Percentiles rank a stretch among this genome's conserved stretches.
These are phyloP conservation scores for Lottia scabra DNA, from an alignment of 2,888 invertebrate species.

Conservation along the genomic window DNA sequence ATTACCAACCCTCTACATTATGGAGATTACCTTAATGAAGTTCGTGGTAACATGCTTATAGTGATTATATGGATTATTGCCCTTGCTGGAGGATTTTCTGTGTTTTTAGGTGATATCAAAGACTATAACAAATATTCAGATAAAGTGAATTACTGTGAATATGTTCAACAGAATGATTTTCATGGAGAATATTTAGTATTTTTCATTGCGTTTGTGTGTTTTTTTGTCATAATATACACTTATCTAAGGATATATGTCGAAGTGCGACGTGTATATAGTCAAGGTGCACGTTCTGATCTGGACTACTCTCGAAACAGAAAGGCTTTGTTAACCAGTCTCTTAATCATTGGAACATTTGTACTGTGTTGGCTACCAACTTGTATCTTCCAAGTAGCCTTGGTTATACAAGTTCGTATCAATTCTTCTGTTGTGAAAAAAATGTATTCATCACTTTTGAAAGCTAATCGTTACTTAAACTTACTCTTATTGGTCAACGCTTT, in stretches of 20 bases:
- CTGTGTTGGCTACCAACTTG: conserved; percentile 58
- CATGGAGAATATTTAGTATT: conserved; percentile 55
- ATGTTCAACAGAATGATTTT: conserved; percentile 45
- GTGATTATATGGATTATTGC: conserved; percentile 45
- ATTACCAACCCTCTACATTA: conserved; percentile 51
- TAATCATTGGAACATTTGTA: conserved; percentile 55
- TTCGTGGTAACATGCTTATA: conserved; percentile 40
- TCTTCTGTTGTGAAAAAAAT: conserved; percentile 30
- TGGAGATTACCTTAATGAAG: conserved; percentile 35
- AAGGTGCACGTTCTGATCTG: conserved; percentile 18
- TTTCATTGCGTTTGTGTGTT: conserved; percentile 43
- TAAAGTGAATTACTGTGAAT: conserved; percentile 55
- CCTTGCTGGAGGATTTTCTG: conserved; percentile 43
- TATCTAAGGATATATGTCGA: conserved; percentile 53
- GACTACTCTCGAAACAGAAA: conserved; percentile 48
- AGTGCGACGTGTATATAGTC: conserved; percentile 35
- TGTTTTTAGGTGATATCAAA: conserved; percentile 25
- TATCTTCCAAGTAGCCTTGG: conserved; percentile 45
- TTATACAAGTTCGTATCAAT: conserved; percentile 40
- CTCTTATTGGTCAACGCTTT: conserved; percentile 47
- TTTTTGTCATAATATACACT: conserved; percentile 47
- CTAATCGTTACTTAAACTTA: conserved; percentile 49
- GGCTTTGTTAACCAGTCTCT: conserved; percentile 53
- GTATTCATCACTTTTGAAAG: conserved; percentile 33
- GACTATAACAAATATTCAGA: conserved; percentile 23